Evolutionary conservation across 2,113 vertebrate species (phyloP), one percentile per base, ranked within the genome.

Genomic region (Charadrius vociferus): DNA sequence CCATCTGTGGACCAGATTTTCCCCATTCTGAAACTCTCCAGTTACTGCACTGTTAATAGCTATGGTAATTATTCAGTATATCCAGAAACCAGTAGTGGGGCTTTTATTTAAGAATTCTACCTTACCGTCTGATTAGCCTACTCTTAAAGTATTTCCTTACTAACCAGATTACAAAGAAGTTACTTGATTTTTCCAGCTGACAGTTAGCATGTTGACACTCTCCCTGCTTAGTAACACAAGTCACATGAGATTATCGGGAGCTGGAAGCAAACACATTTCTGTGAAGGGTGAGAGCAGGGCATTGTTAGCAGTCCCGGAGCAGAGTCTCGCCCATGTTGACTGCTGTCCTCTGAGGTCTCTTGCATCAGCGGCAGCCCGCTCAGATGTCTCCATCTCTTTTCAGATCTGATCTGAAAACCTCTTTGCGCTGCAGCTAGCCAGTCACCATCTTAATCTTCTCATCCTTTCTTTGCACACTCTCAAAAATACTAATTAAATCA

Each of bases 401-500:
- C 65, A 94, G 56, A 79, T 72, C 53, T 81, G 88, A 79, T 91
- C 47, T 75, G 65, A 93, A 95, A 94, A 88, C 3, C 24, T 84
- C 49, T 84, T 86, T 81, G 65, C 24, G 2, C 17, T 4, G 1
- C 36, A 81, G 77, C 56, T 68, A 93, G 37, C 19, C 52, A 72
- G 65, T 79, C 55, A 71, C 43, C 77, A 37, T 85, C 88, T 81
- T n/a, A 86, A 68, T 88, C 55, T 82, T 91, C 67, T 77, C 41
- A 49, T 53, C 36, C n/a, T 91, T 89, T 94, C 70, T 89, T 83
- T 72, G 27, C 27, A 37, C 2, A 2, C 2, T 77, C 29, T 91
- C 49, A 90, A 89, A 93, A 85, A 88, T 81, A 83, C 62, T 88
- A 90, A 85, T 95, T 91, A 93, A 95, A 94, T 90, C 78, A 90